Evolutionary conservation across 2,113 vertebrate species (phyloP).

Genomic region (Amphilophus citrinellus): DNA sequence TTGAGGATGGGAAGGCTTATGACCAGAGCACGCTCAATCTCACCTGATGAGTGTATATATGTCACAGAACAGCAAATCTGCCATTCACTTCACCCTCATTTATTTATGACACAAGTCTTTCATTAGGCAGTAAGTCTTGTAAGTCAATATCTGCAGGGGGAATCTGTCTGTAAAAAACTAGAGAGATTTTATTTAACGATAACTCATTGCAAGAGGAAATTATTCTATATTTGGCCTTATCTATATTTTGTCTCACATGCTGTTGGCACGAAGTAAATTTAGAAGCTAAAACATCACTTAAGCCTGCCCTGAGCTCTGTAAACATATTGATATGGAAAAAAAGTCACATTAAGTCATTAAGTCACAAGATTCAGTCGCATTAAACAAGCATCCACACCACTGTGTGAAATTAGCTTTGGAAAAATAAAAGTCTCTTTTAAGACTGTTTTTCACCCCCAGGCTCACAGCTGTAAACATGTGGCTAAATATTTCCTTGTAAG

Average conservation of each 20-base stretch:
- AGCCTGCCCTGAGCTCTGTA: neutral
- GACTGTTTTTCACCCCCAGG: fast-evolving
- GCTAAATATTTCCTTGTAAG: neutral
- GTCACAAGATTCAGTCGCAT: conserved; percentile 15
- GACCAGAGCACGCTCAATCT: too few relatives aligned
- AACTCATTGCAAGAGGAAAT: fast-evolving
- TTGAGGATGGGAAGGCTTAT: too few relatives aligned
- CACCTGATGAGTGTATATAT: neutral
- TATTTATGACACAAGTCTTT: neutral
- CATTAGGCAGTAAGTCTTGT: neutral
- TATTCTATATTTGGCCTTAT: fast-evolving
- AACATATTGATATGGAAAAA: neutral
- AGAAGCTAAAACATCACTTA: neutral
- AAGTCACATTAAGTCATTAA: neutral
- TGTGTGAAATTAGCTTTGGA: neutral
- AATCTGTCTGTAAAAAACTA: neutral
- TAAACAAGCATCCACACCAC: neutral
- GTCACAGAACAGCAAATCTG: neutral
- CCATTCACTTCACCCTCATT: neutral
- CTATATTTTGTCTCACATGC: neutral
- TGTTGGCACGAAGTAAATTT: neutral
- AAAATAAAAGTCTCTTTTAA: neutral
- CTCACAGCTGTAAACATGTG: neutral
- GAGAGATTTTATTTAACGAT: too few relatives aligned
- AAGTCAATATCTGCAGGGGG: neutral